Evolutionary conservation across 2,888 invertebrate genomes (phyloP).

Genomic region (Sisyra terminalis): DNA sequence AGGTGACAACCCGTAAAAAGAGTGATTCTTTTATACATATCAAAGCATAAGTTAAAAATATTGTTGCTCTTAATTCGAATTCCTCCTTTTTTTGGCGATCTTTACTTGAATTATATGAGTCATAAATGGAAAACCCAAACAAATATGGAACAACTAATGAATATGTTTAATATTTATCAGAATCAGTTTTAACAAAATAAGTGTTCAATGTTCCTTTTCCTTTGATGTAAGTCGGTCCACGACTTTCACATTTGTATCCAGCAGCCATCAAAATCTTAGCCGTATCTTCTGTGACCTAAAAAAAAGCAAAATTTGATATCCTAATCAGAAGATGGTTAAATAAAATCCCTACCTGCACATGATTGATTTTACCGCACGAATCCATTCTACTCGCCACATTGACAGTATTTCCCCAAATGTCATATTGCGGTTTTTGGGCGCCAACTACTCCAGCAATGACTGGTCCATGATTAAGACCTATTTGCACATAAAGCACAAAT

Average conservation of each 20-base stretch:
- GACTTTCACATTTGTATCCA: constrained; percentile 76
- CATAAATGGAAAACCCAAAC: too few species aligned
- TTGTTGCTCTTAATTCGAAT: too few species aligned
- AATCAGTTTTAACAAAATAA: constrained; percentile 68
- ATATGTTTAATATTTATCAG: background rate
- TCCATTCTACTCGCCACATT: constrained; percentile 97
- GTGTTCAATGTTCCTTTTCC: constrained; percentile 85
- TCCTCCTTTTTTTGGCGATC: too few species aligned
- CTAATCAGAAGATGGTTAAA: too few species aligned
- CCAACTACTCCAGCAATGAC: constrained; percentile 95
- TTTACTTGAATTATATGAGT: too few species aligned
- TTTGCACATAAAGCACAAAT: too few species aligned
- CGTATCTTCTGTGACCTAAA: constrained; percentile 62
- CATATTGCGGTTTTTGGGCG: constrained; percentile 95
- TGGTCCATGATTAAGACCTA: constrained; percentile 78
- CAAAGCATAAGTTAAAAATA: too few species aligned
- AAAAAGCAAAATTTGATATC: too few species aligned
- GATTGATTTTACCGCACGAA: constrained; percentile 80
- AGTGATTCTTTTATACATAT: too few species aligned
- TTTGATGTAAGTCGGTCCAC: constrained; percentile 87
- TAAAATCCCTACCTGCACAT: constrained; percentile 45
- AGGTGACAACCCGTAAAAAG: too few species aligned
- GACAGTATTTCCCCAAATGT: constrained; percentile 98
- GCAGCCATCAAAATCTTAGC: constrained; percentile 68
- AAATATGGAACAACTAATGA: too few species aligned